These are phyloP conservation scores for Eilema caniola DNA, from an alignment of 2,888 invertebrate genomes.

Conservation along the genomic window DNA sequence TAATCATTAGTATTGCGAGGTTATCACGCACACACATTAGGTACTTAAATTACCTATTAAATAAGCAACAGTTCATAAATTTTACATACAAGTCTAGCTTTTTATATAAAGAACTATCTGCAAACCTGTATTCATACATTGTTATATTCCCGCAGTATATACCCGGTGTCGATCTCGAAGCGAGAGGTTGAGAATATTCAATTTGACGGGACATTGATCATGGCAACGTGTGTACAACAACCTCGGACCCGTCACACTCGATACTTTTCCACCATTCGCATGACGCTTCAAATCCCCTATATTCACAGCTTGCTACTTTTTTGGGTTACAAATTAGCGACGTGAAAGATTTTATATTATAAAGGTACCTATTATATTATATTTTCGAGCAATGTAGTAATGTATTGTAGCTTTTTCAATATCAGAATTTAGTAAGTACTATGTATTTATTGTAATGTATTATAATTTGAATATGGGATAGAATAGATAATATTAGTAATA, in stretches of 20 bases:
- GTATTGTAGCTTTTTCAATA: not conserved
- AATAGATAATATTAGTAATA: too few species aligned
- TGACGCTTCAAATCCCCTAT: slow-evolving; percentile 45
- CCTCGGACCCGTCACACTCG: slow-evolving; percentile 61
- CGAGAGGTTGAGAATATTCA: slow-evolving; percentile 69
- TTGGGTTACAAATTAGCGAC: slow-evolving; percentile 3
- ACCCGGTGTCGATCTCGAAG: slow-evolving; percentile 44
- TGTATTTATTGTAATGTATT: too few species aligned
- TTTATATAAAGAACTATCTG: too few species aligned
- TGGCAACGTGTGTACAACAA: slow-evolving; percentile 65
- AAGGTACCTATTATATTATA: not conserved
- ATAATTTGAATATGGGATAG: too few species aligned
- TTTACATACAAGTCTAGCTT: too few species aligned
- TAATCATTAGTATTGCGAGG: too few species aligned
- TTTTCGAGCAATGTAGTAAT: too few species aligned
- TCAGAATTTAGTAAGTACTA: not conserved
- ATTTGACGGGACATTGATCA: slow-evolving; percentile 80
- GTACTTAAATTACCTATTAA: not conserved
- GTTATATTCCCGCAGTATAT: slow-evolving; percentile 22
- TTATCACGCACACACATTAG: too few species aligned
- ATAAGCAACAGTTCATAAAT: not conserved
- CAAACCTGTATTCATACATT: not conserved
- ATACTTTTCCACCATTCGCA: slow-evolving; percentile 60
- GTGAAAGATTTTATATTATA: not conserved
- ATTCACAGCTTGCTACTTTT: slow-evolving; percentile 3